phyloP scores from a whole-genome alignment of 1,140 invertebrate species.

The Elysia chlorotica region DNA sequence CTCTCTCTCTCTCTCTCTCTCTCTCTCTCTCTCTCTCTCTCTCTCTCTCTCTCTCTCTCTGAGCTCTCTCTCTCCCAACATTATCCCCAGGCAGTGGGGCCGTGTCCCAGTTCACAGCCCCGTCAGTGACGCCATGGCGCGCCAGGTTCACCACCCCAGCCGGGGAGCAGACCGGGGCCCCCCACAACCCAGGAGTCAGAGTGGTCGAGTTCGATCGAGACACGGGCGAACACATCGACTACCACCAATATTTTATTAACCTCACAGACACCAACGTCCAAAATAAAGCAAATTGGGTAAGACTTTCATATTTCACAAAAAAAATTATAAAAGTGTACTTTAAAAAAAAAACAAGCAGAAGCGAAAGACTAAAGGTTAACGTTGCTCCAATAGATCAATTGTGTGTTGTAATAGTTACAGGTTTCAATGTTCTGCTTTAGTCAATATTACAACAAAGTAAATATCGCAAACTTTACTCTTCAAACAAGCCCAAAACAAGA shows the following conservation, averaged over 20 bases:
- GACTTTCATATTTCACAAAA: not conserved
- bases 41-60: too few relatives aligned
- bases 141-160: constrained; percentile 32
- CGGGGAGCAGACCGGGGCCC: constrained; percentile 28
- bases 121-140: constrained; percentile 51
- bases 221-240: constrained; percentile 82
- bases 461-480: too few relatives aligned
- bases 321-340: not conserved
- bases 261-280: constrained; percentile 73
- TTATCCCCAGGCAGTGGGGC: too few relatives aligned
- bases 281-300: not conserved
- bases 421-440: not conserved
- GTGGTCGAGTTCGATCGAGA: constrained; percentile 87
- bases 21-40: too few relatives aligned
- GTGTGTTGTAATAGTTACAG: not conserved
- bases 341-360: not conserved
- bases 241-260: constrained; percentile 87
- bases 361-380: not conserved
- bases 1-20: too few relatives aligned
- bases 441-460: too few relatives aligned
- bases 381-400: not conserved
- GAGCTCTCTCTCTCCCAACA: too few relatives aligned
- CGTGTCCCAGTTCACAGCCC: constrained; percentile 38
- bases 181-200: constrained; percentile 80
- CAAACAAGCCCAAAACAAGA: too few relatives aligned